Evolutionary conservation across 2,113 vertebrate species (phyloP), one percentile per base, ranked within the genome.

Genomic region (Pelobates fuscus): DNA sequence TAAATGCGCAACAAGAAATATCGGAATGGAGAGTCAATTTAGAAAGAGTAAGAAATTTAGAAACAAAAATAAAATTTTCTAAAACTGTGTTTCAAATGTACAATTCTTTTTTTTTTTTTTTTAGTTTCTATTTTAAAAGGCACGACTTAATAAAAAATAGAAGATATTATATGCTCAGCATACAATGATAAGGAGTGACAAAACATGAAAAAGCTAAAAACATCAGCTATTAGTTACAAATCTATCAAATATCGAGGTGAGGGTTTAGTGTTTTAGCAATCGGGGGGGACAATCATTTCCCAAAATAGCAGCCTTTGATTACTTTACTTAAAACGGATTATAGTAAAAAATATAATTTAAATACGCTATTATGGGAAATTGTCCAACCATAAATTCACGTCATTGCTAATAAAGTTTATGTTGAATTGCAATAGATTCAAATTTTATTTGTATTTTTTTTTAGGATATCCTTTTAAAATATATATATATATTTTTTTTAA

Each of bases 41-140:
- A 86, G 86, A 86, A 86, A 84, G 64, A 83, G 80, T 87, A 88
- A 78, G 86, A 91, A 90, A 87, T 27, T 21, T 85, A 88, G 89
- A 88, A 89, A 92, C 89, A 79, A 82, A 88, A 92, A 86, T 88
- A 89, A 89, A 86, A 71, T 86, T 81, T 84, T 90, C 87, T 86
- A 81, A 79, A 72, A 84, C 24, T 70, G 57, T 72, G 77, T 82
- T 84, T 85, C 83, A 83, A 80, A 84, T 88, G 82, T 86, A 90
- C 86, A 91, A 83, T 84, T 82, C 85, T 83, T 82, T 64, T 62
- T 37, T 37, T 37, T 37, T 37, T 32, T 37, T 37, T 37, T 20
- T 62, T 17, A 26, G 8, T 64, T 72, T 79, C 32, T 65, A 65
- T 63, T 64, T 77, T 79, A 72, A 84, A 93, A 93, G 91, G 92